phyloP scores from a whole-genome alignment of 2,113 vertebrate genomes.

The Martes martes region DNA sequence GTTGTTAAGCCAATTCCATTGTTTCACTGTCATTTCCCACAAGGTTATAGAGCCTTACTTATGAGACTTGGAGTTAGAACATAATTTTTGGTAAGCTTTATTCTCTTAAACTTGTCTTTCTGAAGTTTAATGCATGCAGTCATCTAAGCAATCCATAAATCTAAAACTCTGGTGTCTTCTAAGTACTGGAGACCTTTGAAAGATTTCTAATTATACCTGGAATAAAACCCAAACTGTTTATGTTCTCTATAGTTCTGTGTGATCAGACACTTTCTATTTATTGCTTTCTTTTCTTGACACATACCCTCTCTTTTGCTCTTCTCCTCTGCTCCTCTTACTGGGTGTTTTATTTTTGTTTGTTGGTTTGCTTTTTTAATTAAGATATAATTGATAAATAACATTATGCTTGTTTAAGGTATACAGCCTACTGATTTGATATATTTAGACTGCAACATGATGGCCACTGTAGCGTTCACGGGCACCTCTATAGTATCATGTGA shows the following conservation, averaged over 20 bases:
- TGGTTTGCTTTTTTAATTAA: not conserved
- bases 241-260: not conserved
- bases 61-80: not conserved
- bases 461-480: not conserved
- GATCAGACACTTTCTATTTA: not conserved
- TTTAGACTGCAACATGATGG: not conserved
- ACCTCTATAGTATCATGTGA: not conserved
- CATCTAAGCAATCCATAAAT: not conserved
- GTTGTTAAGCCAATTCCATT: not conserved
- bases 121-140: not conserved
- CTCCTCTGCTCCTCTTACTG: fast-evolving
- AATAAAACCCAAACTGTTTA: not conserved
- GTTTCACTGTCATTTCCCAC: conserved; percentile 5
- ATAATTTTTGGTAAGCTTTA: not conserved
- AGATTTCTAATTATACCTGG: not conserved
- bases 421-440: not conserved
- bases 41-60: not conserved
- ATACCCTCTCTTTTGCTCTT: not conserved
- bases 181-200: not conserved
- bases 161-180: not conserved
- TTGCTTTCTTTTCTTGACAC: not conserved
- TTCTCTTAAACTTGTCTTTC: not conserved
- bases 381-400: not conserved
- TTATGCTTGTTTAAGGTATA: not conserved
- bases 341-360: not conserved